Base-by-base conservation (phyloP, 2,888 invertebrate species). In the Rotaria macrura region DNA sequence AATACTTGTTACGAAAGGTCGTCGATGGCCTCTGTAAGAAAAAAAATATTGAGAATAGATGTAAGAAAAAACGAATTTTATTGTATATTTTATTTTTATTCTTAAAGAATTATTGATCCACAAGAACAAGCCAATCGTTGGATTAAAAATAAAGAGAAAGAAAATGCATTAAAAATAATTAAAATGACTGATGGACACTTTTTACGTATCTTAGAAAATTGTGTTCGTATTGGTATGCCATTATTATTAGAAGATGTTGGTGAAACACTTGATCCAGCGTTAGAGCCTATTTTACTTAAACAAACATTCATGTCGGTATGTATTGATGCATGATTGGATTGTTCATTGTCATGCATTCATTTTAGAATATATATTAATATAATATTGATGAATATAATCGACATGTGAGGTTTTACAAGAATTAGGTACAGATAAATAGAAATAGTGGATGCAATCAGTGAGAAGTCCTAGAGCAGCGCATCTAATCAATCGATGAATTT, bases 231-330 rank as follows among this genome's bases (percentile, higher is more conserved):
- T 85, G 91, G 91, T 40, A 90, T 90, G 90, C 91, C 91, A 0
- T 90, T 91, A 6, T 87, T 91, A n/a, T 87, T 91, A 87, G 91
- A 91, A 87, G 91, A 91, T 86, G 86, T 91, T 6, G 90, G 89
- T 17, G 91, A 91, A 87, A 88, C 87, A 14, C 87, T 91, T 14
- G 91, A 91, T 87, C 91, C 91, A 2, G 89, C 91, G n/a, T 88
- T 91, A 84, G 91, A 91, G 86, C 91, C 91, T 1, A 88, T 91
- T 34, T 88, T 91, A 25, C 88, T 94, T 72, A 94, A 95, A 88
- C 94, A 95, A 90, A 95, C 94, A 0, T 95, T 94, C 88, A 88
- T 93, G 79, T 93, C 93, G 92, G 94, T 94, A 90, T 89, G 88
- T 86, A 43, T 14, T 7, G 23, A 38, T 17, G 29, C 3, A 14